These are phyloP conservation scores for Anhinga rufa DNA, from an alignment of 2,113 vertebrate genomes.

Conservation along the genomic window DNA sequence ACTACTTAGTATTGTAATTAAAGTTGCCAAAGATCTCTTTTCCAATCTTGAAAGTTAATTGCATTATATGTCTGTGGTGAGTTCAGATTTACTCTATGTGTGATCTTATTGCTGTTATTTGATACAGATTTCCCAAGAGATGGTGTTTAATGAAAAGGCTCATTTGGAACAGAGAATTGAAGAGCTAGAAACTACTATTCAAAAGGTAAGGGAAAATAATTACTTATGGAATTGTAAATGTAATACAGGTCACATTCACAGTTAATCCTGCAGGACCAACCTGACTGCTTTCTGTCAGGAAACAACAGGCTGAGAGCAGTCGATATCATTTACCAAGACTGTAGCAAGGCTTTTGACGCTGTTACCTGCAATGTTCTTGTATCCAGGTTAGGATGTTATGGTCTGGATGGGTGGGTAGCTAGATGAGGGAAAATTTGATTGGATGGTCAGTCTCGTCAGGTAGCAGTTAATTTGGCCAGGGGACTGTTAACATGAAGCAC, in stretches of 20 bases:
- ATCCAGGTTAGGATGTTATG: neutral
- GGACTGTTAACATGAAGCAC: neutral
- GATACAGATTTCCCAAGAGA: slow-evolving; percentile 80
- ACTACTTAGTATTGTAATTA: neutral
- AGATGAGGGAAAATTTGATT: neutral
- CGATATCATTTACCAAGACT: neutral
- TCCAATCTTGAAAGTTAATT: neutral
- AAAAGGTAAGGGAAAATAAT: slow-evolving; percentile 66
- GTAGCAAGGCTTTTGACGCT: neutral
- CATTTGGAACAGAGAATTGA: slow-evolving; percentile 80
- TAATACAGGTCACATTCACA: neutral
- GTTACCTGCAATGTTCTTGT: neutral
- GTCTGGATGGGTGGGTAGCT: neutral
- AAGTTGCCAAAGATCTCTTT: neutral
- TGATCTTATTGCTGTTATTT: slow-evolving; percentile 28
- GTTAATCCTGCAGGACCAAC: neutral
- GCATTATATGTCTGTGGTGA: neutral
- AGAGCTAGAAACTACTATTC: slow-evolving; percentile 74
- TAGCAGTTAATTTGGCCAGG: neutral
- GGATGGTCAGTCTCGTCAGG: neutral
- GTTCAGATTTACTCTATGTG: neutral
- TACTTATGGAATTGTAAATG: neutral
- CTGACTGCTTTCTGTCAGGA: neutral
- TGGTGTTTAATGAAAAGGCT: slow-evolving; percentile 76
- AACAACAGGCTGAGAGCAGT: neutral